phyloP scores from a whole-genome alignment of 2,113 vertebrate genomes.

The Alaudala cheleensis region DNA sequence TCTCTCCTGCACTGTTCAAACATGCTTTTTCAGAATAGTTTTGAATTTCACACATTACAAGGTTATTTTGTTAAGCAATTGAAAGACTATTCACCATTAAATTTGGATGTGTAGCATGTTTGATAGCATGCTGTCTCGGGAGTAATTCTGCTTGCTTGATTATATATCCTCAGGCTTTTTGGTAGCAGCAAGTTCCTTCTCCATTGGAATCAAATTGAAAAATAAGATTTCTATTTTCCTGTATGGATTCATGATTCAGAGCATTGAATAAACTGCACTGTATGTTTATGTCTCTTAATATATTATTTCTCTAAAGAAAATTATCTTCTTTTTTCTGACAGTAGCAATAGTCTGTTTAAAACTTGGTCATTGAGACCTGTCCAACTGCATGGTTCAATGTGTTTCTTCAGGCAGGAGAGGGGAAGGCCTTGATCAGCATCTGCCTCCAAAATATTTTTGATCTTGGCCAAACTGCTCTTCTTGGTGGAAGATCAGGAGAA shows the following conservation, averaged over 20 bases:
- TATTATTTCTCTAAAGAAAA: not conserved
- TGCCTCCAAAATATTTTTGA: not conserved
- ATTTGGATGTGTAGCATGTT: not conserved
- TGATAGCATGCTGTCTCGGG: not conserved
- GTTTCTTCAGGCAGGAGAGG: not conserved
- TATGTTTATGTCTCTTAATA: not conserved
- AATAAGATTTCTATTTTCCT: not conserved
- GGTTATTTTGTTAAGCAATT: not conserved
- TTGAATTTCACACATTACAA: slow-evolving; percentile 1
- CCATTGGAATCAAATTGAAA: not conserved
- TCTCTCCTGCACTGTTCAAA: not conserved
- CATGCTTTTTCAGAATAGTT: not conserved
- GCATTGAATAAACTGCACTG: not conserved
- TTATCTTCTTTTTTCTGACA: not conserved
- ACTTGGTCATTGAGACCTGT: not conserved
- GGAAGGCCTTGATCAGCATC: not conserved
- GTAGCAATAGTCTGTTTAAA: not conserved
- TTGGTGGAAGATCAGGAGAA: not conserved
- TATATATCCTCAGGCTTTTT: not conserved
- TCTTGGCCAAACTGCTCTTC: not conserved
- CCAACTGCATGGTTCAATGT: not conserved
- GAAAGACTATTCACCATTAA: not conserved
- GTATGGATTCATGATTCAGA: not conserved
- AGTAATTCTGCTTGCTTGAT: not conserved
- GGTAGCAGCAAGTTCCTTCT: not conserved